Evolutionary conservation across 2,113 vertebrate genomes (phyloP).

Genomic region (Spheniscus mendiculus): DNA sequence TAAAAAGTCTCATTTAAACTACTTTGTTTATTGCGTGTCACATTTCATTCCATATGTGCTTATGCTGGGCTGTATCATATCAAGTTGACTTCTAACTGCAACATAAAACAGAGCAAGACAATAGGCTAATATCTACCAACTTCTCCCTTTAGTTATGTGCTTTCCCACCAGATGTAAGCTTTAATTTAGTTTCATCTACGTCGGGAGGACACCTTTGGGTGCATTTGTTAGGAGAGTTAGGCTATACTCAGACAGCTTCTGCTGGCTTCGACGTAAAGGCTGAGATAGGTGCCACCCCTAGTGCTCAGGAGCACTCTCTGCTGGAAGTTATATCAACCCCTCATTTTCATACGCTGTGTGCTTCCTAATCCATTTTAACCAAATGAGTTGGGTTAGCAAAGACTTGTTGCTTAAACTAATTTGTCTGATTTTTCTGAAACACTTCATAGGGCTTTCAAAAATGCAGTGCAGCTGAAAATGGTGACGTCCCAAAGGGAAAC

Average conservation of each 20-base stretch:
- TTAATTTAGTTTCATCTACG: neutral
- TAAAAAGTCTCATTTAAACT: conserved; percentile 45
- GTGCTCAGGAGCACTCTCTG: neutral
- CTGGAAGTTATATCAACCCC: neutral
- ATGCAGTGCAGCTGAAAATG: neutral
- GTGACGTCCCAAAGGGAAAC: neutral
- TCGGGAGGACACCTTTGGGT: neutral
- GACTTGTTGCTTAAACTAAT: neutral
- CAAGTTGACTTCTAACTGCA: conserved; percentile 4
- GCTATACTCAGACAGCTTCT: neutral
- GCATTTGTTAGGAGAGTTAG: neutral
- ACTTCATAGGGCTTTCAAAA: neutral
- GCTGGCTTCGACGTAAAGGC: neutral
- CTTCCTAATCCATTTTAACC: neutral
- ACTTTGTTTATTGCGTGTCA: conserved; percentile 40
- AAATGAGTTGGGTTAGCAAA: neutral
- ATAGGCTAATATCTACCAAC: neutral
- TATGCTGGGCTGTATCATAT: neutral
- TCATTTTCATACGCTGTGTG: neutral
- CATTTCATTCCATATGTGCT: conserved; percentile 33
- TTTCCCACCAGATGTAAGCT: neutral
- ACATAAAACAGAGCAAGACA: neutral
- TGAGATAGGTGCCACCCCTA: neutral
- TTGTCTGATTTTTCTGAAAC: neutral
- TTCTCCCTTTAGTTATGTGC: neutral